Percentiles rank a stretch among this genome's conserved stretches.
Evolutionary conservation across 1,140 invertebrate species (phyloP).

Genomic region (Eurosta solidaginis): DNA sequence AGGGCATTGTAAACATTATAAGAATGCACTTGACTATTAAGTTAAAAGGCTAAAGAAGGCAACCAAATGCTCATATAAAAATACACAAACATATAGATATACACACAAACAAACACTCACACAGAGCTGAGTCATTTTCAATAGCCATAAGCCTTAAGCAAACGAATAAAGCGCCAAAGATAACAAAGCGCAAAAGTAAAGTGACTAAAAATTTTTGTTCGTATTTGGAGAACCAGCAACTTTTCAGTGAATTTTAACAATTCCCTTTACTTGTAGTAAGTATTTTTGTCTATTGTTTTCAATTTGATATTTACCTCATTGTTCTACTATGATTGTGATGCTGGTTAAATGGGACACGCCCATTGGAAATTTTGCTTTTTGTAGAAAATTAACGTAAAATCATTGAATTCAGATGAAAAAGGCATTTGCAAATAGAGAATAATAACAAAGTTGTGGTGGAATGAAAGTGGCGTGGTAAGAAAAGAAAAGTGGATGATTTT

Average conservation of each 20-base stretch:
- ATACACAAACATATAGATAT: no score
- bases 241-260: neutral
- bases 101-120: neutral
- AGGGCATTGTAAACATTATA: constrained; percentile 18
- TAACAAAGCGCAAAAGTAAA: constrained; percentile 10
- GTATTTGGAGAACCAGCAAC: neutral
- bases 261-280: neutral
- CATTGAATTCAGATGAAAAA: constrained; percentile 16
- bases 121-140: neutral
- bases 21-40: constrained; percentile 16
- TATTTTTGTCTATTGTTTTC: neutral
- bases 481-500: neutral
- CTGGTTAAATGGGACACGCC: constrained; percentile 2
- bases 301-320: neutral
- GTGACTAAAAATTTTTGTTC: neutral
- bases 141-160: constrained; percentile 9
- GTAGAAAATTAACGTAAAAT: neutral
- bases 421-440: neutral
- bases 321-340: neutral
- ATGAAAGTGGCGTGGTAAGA: neutral
- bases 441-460: neutral
- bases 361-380: neutral
- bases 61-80: no score
- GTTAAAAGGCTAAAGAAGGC: constrained; percentile 18
- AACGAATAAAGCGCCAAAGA: constrained; percentile 25